Percentiles rank a stretch among this genome's conserved stretches.
Evolutionary conservation across 2,888 invertebrate species (phyloP).

Genomic region (Dichetophora obliterata): DNA sequence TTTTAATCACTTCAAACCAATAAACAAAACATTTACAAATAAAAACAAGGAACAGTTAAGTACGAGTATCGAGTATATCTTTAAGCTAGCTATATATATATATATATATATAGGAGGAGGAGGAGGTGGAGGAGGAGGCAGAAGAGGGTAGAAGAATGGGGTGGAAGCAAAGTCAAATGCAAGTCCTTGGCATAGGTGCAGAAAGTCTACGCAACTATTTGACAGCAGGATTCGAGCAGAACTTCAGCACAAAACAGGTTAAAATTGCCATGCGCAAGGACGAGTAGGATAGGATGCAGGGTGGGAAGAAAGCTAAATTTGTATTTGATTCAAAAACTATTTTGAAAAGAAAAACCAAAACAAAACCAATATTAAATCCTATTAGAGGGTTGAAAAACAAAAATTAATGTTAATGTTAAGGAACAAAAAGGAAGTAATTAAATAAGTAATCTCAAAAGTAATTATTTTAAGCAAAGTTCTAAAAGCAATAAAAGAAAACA

Average conservation of each 20-base stretch:
- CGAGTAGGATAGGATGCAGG: neutral
- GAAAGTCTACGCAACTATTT: neutral
- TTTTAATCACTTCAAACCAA: conserved; percentile 21
- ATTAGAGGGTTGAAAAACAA: neutral
- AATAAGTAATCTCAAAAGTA: conserved; percentile 43
- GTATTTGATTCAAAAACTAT: neutral
- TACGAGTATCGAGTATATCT: neutral
- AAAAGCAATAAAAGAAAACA: conserved; percentile 68
- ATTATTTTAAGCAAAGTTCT: conserved; percentile 68
- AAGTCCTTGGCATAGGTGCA: neutral
- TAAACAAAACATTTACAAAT: conserved; percentile 10
- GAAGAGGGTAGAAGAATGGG: too few relatives aligned
- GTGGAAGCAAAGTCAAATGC: neutral
- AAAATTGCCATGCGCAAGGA: neutral
- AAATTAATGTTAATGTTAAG: conserved; percentile 13
- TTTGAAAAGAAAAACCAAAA: neutral
- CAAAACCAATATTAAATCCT: neutral
- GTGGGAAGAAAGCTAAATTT: neutral
- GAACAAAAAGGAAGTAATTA: conserved; percentile 23
- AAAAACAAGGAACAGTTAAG: conserved; percentile 14
- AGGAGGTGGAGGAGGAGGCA: too few relatives aligned
- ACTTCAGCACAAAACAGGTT: neutral
- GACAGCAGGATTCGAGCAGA: neutral
- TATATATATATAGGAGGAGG: too few relatives aligned
- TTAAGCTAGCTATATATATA: conserved; percentile 28